Percentiles rank a stretch among this genome's conserved stretches.
These are phyloP conservation scores for Podotricha telesiphe DNA, from an alignment of 2,888 invertebrate genomes.

Conservation along the genomic window DNA sequence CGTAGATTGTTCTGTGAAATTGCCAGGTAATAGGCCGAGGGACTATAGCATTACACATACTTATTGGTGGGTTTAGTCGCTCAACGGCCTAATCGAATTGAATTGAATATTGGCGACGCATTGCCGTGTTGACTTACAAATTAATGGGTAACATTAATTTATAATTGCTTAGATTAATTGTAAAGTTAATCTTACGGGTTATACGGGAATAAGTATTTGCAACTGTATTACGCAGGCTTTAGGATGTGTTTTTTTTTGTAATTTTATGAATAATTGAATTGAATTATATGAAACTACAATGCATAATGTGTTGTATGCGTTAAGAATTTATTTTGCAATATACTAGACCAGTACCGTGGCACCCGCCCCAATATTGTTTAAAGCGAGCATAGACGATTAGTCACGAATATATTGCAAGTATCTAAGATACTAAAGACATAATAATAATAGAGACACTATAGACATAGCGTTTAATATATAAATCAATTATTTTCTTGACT, in stretches of 20 bases:
- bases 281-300: not conserved
- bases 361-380: slow-evolving; percentile 26
- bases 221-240: not conserved
- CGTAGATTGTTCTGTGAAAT: slow-evolving; percentile 83
- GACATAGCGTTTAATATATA: not conserved
- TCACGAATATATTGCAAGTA: slow-evolving; percentile 32
- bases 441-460: slow-evolving; percentile 2
- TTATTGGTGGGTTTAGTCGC: slow-evolving; percentile 77
- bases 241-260: not conserved
- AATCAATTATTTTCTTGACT: not conserved
- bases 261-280: not conserved
- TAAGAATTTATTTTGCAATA: slow-evolving; percentile 33
- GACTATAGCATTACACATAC: slow-evolving; percentile 81
- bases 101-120: slow-evolving; percentile 72
- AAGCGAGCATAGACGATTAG: slow-evolving; percentile 33
- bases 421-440: slow-evolving; percentile 8
- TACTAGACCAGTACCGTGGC: slow-evolving; percentile 16
- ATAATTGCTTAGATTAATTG: slow-evolving; percentile 5
- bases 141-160: slow-evolving; percentile 41
- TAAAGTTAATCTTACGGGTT: too few relatives aligned
- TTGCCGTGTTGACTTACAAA: slow-evolving; percentile 56
- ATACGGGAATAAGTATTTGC: not conserved
- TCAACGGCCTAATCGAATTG: slow-evolving; percentile 77
- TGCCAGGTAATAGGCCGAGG: slow-evolving; percentile 83
- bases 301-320: slow-evolving; percentile 13